Conservation (phyloP, 2,888 invertebrate species). For the Luffia ferchaultella region DNA sequence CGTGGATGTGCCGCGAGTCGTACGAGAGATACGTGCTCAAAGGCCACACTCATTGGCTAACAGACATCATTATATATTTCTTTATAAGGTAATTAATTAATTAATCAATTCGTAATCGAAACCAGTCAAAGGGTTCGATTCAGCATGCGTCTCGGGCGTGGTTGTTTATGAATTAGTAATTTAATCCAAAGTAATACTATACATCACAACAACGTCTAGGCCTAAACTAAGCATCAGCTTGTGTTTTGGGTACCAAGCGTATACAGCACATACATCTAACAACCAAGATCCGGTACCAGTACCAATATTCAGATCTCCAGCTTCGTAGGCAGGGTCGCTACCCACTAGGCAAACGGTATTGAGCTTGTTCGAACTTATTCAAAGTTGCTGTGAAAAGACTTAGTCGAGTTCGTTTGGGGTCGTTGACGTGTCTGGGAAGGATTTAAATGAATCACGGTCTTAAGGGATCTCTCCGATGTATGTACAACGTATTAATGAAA, state of each 20-base stretch:
- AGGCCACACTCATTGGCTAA: constrained; percentile 91
- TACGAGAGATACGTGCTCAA: constrained; percentile 84
- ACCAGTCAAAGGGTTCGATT: neutral
- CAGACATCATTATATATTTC: constrained; percentile 90
- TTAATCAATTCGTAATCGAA: neutral
- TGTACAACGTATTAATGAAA: too few relatives aligned
- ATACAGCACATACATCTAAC: neutral
- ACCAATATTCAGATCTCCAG: too few relatives aligned
- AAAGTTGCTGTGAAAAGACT: too few relatives aligned
- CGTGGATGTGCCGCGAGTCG: constrained; percentile 87
- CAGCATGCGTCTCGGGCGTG: neutral
- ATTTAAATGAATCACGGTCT: too few relatives aligned
- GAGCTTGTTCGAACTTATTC: too few relatives aligned
- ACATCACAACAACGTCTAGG: neutral
- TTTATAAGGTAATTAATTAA: constrained; percentile 77
- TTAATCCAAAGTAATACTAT: neutral
- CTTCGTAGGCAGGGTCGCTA: too few relatives aligned
- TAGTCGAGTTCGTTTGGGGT: too few relatives aligned
- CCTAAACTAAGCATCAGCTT: neutral
- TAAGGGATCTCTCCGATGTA: too few relatives aligned
- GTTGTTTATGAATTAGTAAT: neutral
- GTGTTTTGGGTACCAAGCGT: neutral
- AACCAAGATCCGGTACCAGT: too few relatives aligned
- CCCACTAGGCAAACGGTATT: too few relatives aligned
- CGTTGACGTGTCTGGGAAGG: too few relatives aligned